Percentiles rank a stretch among this genome's conserved stretches.
Evolutionary conservation across 2,113 vertebrate species (phyloP).

Genomic region (Callipepla squamata): DNA sequence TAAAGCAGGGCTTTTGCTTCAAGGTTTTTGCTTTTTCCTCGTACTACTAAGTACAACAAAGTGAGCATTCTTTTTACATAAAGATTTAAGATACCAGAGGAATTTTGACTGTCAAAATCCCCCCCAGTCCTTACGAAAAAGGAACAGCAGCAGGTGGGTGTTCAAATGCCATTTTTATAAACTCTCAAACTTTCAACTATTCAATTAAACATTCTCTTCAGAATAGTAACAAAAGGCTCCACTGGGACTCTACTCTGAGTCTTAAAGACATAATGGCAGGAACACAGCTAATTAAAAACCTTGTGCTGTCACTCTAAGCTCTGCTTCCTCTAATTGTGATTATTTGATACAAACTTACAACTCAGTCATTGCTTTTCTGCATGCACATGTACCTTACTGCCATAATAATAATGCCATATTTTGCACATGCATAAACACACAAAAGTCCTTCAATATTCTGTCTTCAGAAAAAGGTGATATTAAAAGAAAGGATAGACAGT

Average conservation of each 20-base stretch:
- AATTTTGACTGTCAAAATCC: not conserved
- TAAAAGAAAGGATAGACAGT: not conserved
- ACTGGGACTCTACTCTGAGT: not conserved
- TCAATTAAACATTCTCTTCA: not conserved
- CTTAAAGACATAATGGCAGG: slow-evolving; percentile 23
- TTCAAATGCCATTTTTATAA: not conserved
- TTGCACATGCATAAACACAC: not conserved
- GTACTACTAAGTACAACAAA: not conserved
- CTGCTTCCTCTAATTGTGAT: slow-evolving; percentile 55
- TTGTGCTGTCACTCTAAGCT: not conserved
- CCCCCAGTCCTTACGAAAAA: not conserved
- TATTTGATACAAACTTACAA: not conserved
- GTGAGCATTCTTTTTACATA: not conserved
- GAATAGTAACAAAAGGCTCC: not conserved
- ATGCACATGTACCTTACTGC: not conserved
- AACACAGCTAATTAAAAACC: not conserved
- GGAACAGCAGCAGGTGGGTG: not conserved
- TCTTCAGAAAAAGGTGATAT: not conserved
- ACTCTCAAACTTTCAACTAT: not conserved
- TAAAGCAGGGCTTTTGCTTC: not conserved
- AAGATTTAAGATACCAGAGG: not conserved
- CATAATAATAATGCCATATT: not conserved
- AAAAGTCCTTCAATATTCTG: not conserved
- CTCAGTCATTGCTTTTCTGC: not conserved
- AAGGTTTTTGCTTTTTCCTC: slow-evolving; percentile 8